phyloP scores from a whole-genome alignment of 92 coral and sea anemone species.

The Muricea muricata region DNA sequence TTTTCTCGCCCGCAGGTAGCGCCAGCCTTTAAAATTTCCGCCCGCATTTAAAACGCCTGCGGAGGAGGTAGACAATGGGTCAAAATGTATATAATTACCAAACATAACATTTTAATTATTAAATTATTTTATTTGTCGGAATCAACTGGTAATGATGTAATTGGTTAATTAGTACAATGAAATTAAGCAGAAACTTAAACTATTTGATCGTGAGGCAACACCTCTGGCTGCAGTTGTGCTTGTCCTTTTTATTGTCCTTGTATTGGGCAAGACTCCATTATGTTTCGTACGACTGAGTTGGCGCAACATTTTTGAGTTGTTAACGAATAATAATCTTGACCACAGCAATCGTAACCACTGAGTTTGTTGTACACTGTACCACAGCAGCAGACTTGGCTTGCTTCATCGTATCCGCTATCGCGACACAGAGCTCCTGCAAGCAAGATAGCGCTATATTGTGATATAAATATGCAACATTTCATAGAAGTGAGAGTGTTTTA shows the following conservation, averaged over 20 bases:
- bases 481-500: too few relatives aligned
- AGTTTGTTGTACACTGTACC: constrained; percentile 17
- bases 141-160: too few relatives aligned
- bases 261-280: constrained; percentile 3
- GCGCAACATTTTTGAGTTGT: constrained; percentile 23
- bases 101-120: too few relatives aligned
- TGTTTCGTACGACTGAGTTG: constrained; percentile 21
- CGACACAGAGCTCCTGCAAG: constrained; percentile 26
- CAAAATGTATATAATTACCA: too few relatives aligned
- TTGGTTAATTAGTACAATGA: neutral
- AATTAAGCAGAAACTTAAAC: neutral
- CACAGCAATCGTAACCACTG: constrained; percentile 16
- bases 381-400: constrained; percentile 29
- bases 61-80: too few relatives aligned
- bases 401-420: constrained; percentile 2
- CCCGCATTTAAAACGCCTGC: too few relatives aligned
- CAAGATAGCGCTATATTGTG: neutral
- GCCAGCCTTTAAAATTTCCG: too few relatives aligned
- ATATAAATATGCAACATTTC: too few relatives aligned
- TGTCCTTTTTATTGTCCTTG: neutral
- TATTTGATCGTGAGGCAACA: neutral
- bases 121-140: too few relatives aligned
- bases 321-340: constrained; percentile 21
- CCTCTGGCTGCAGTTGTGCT: neutral
- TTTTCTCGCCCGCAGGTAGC: too few relatives aligned